phyloP scores from a whole-genome alignment of 92 coral and sea anemone genomes.

The Galaxea fascicularis region DNA sequence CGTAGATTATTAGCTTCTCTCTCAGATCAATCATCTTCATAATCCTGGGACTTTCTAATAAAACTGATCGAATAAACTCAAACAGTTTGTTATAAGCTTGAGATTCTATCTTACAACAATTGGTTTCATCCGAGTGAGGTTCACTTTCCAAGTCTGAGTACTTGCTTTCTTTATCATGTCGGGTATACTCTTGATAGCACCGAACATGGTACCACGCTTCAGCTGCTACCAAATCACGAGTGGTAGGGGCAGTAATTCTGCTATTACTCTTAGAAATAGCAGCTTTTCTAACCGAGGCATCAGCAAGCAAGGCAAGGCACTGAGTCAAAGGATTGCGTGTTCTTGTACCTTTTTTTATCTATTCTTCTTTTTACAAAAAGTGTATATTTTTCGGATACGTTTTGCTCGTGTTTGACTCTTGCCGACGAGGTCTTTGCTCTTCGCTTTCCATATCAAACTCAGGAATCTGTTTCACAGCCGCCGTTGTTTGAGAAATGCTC shows the following conservation, averaged over 20 bases:
- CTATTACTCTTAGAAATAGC: not conserved
- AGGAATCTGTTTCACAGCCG: conserved; percentile 9
- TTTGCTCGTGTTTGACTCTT: conserved; percentile 7
- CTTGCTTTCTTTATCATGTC: not conserved
- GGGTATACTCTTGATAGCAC: not conserved
- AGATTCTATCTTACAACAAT: conserved; percentile 7
- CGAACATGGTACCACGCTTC: no score
- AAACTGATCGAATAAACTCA: conserved; percentile 41
- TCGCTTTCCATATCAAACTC: conserved; percentile 12
- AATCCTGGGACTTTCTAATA: conserved; percentile 52
- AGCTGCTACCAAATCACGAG: no score
- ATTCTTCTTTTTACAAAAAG: not conserved
- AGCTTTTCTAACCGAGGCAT: not conserved
- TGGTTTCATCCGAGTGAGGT: conserved; percentile 14
- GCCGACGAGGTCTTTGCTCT: conserved; percentile 36
- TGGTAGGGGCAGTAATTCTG: no score
- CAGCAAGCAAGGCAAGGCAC: not conserved
- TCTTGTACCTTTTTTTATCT: not conserved
- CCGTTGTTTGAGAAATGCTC: conserved; percentile 31
- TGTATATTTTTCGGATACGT: not conserved
- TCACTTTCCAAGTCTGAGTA: not conserved
- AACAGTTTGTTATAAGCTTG: no score
- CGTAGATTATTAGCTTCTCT: conserved; percentile 20
- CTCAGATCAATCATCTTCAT: conserved; percentile 40
- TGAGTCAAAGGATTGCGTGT: not conserved